Percentiles rank a stretch among this genome's conserved stretches.
These are phyloP conservation scores for Lordiphosa clarofinis DNA, from an alignment of 1,140 invertebrate genomes.

Conservation along the genomic window DNA sequence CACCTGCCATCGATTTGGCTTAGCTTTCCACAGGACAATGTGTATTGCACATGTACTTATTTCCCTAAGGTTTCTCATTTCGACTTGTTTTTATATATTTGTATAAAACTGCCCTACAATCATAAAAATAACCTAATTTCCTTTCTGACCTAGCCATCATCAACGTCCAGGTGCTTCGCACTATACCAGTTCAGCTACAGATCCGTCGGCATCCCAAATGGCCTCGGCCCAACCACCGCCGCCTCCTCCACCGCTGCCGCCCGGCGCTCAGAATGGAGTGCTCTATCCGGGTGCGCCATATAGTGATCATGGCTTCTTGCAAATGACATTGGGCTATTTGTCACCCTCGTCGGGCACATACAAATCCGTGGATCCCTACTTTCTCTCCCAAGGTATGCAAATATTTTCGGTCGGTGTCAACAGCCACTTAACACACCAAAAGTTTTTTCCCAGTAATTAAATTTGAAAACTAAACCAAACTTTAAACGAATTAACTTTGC, in stretches of 20 bases:
- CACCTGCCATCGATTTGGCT: no score
- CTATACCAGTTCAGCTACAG: slow-evolving; percentile 50
- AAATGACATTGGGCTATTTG: slow-evolving; percentile 84
- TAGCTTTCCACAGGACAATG: no score
- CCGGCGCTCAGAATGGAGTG: slow-evolving; percentile 35
- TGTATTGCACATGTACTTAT: no score
- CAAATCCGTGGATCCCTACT: slow-evolving; percentile 85
- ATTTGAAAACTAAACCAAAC: slow-evolving; percentile 28
- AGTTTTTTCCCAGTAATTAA: slow-evolving; percentile 25
- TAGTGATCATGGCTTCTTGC: slow-evolving; percentile 81
- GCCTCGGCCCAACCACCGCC: slow-evolving; percentile 87
- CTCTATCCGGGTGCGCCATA: slow-evolving; percentile 80
- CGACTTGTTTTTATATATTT: no score
- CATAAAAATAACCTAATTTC: no score
- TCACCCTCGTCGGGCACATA: slow-evolving; percentile 83
- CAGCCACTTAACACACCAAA: slow-evolving; percentile 61
- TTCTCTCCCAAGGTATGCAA: slow-evolving; percentile 84
- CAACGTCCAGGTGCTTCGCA: slow-evolving; percentile 7
- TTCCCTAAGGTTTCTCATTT: no score
- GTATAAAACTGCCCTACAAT: no score
- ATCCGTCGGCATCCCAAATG: slow-evolving; percentile 58
- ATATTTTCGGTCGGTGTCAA: slow-evolving; percentile 18
- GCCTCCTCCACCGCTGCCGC: slow-evolving; percentile 79
- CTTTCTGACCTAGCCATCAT: slow-evolving; percentile 1
- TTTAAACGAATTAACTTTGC: slow-evolving; percentile 56